A percentile compares a stretch with the other conserved stretches of the same genome.
phyloP scores from a whole-genome alignment of 2,888 invertebrate genomes.

The Schizotus pectinicornis region DNA sequence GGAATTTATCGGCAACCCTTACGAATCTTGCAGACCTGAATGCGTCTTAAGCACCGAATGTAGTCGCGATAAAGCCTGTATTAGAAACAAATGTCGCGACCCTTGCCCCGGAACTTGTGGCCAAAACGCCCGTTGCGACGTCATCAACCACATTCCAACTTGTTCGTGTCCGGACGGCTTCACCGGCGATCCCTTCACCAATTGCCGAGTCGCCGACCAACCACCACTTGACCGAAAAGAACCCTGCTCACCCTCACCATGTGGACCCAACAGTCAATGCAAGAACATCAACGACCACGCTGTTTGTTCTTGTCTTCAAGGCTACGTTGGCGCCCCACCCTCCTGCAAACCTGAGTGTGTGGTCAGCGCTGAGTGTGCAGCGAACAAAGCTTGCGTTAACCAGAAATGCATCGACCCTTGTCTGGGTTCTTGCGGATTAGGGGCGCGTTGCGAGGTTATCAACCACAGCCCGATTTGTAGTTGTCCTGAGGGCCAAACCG shows the following conservation, averaged over 20 bases:
- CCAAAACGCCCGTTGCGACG: conserved; percentile 71
- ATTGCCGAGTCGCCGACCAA: conserved; percentile 47
- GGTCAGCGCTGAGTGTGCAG: conserved; percentile 62
- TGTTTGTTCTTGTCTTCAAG: conserved; percentile 62
- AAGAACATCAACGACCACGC: conserved; percentile 60
- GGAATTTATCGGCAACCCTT: conserved; percentile 72
- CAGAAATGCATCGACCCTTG: conserved; percentile 66
- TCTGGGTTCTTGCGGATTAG: conserved; percentile 62
- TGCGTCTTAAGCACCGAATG: conserved; percentile 74
- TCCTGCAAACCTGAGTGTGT: conserved; percentile 63
- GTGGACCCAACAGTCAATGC: conserved; percentile 64
- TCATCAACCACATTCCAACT: conserved; percentile 74
- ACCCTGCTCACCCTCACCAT: conserved; percentile 62
- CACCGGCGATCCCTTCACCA: conserved; percentile 65
- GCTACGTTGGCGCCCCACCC: conserved; percentile 64
- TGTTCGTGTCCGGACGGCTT: conserved; percentile 73
- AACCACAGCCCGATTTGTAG: conserved; percentile 64
- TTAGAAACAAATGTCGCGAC: conserved; percentile 71
- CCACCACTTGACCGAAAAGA: conserved; percentile 44
- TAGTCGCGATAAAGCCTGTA: conserved; percentile 68
- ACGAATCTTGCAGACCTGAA: conserved; percentile 72
- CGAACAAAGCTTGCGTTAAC: conserved; percentile 60
- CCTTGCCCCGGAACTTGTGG: conserved; percentile 77
- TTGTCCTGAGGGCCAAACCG: conserved; percentile 66
- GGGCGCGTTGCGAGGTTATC: conserved; percentile 63